Base-by-base conservation (phyloP, 2,113 vertebrate species). In the Murina feae region DNA sequence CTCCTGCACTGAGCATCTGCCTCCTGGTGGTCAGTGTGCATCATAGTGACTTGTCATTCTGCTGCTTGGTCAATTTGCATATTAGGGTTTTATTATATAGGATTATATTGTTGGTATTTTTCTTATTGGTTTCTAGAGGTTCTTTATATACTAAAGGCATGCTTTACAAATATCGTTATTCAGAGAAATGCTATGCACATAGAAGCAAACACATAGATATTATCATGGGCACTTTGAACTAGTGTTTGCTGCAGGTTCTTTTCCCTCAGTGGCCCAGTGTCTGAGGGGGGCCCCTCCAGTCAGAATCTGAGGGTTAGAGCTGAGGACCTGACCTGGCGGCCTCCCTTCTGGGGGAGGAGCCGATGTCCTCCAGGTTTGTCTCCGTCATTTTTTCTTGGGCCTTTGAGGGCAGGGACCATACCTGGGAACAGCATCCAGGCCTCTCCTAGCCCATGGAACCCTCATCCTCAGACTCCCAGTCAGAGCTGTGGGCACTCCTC, bases 371-470 rank as follows among this genome's bases (percentile, higher is more conserved):
- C 32, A 11, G n/a, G 23, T 71, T 44, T 35, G 20, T 12, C 39
- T 78, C 44, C n/a, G 25, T 66, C 13, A 0, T 4, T 30, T 68
- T 71, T 79, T 16, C 30, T 60, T 25, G 74, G 89, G 74, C 49
- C 49, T 74, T 16, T 12, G 39, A 44, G 20, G 47, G 47, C 35
- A 55, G 66, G 63, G n/a, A 25, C 58, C 14, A 1, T 7, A 3
- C 9, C 30, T 58, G 32, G n/a, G 32, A 2, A 3, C 4, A 91
- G 82, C 23, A 2, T 30, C 39, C 75, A 28, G 85, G 51, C 80
- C 42, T 66, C 69, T 72, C 69, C 0, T 0, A 1, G 76, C 20
- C n/a, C 49, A 9, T 0, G 2, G 8, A 65, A 11, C 1, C 0
- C 53, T 51, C 20, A 9, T 9, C 11, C 1, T 39, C 47, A 53